Conservation (phyloP, 2,113 vertebrate genomes). For the Suncus etruscus region DNA sequence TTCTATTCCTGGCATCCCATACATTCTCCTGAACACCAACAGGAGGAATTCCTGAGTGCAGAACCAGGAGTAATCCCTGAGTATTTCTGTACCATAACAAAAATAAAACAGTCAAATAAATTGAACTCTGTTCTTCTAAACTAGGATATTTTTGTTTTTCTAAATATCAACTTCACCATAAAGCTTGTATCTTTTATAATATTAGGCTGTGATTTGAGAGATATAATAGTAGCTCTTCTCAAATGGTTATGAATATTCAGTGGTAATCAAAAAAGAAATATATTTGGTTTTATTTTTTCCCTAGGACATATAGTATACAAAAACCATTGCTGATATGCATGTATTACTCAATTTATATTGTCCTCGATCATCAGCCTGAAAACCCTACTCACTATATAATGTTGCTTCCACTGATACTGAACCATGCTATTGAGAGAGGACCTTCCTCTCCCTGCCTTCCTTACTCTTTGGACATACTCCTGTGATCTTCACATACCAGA, state of each 20-base stretch:
- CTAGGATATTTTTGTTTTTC: not conserved
- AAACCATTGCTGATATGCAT: not conserved
- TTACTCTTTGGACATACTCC: not conserved
- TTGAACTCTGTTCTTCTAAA: not conserved
- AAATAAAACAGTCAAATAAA: not conserved
- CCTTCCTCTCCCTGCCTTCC: not conserved
- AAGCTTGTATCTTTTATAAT: not conserved
- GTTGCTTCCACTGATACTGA: not conserved
- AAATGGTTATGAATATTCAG: not conserved
- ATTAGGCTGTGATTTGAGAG: not conserved
- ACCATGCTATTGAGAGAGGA: too few species aligned
- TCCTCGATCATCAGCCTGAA: not conserved
- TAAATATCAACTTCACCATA: not conserved
- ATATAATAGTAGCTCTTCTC: not conserved
- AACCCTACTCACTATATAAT: accelerated
- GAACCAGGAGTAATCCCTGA: too few species aligned
- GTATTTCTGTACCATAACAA: too few species aligned
- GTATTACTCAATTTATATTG: not conserved
- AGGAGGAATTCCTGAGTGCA: too few species aligned
- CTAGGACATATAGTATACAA: not conserved
- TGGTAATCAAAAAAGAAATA: conserved; percentile 9
- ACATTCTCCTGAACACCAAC: too few species aligned
- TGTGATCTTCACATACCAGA: not conserved
- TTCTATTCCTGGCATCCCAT: too few species aligned
- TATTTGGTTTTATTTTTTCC: conserved; percentile 17